Conservation (phyloP, 2,797 vertebrate genomes). For the Podarcis lilfordi region DNA sequence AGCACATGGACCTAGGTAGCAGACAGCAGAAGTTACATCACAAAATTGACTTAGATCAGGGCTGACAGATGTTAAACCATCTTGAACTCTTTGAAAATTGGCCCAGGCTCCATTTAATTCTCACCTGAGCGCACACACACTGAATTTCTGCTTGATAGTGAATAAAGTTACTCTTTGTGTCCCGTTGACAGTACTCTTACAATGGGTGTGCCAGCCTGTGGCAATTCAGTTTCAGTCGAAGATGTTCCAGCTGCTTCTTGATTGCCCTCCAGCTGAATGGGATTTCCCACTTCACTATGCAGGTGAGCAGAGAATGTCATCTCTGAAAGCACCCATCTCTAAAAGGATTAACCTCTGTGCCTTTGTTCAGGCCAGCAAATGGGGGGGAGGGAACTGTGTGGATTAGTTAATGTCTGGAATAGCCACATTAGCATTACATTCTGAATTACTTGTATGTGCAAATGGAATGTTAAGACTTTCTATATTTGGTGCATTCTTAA, state of each 20-base stretch:
- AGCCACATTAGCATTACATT: not conserved
- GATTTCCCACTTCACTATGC: not conserved
- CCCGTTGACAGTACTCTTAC: not conserved
- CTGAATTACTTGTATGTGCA: not conserved
- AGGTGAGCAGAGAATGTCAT: not conserved
- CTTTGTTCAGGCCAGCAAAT: slow-evolving; percentile 10
- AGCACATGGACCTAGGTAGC: not conserved
- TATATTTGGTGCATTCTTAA: not conserved
- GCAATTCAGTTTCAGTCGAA: slow-evolving; percentile 19
- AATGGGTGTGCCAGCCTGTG: not conserved
- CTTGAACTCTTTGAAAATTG: not conserved
- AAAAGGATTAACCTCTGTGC: slow-evolving; percentile 14
- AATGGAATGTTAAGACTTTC: not conserved
- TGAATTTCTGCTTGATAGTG: slow-evolving; percentile 16
- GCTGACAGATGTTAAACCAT: not conserved
- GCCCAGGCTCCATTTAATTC: not conserved
- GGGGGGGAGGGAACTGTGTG: not conserved
- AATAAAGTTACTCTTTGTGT: slow-evolving; percentile 34
- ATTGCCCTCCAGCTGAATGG: not conserved
- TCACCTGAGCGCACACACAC: not conserved
- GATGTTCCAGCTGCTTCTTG: not conserved
- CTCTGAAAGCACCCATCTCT: not conserved
- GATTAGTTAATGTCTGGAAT: slow-evolving; percentile 11
- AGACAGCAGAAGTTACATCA: not conserved
- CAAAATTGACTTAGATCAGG: not conserved